Base-by-base conservation (phyloP, 2,113 vertebrate genomes). In the Uropsilus gracilis region DNA sequence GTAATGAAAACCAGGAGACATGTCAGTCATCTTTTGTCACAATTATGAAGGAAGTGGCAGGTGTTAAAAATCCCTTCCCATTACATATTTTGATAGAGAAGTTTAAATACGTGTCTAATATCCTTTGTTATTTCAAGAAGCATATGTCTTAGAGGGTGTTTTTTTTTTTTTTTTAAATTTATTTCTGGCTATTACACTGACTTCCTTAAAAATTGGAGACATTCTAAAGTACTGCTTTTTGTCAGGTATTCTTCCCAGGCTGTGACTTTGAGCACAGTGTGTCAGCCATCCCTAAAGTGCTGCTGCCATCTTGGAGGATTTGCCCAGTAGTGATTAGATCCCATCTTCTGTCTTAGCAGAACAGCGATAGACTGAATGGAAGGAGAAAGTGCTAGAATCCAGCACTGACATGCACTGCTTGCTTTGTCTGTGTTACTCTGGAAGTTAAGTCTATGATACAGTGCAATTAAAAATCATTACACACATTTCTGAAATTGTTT, bases 71-170 rank as follows among this genome's bases (percentile, higher is more conserved):
- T 87, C 73, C 55, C 16, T 77, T 89, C 26, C 39, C 18, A 20
- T 81, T 93, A n/a, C 57, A 3, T 50, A 63, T 90, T 84, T 90
- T 91, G 84, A 46, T 76, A 66, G 72, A 87, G 89, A 89, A 64
- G 14, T 87, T 75, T 91, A 93, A 93, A 75, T 24, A 76, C 59
- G 78, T 93, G n/a, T 55, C 59, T 93, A 34, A 81, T 94, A 26
- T 89, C 32, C 39, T 94, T 64, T 28, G 7, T 30, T 50, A 6
- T 94, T 73, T 94, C 42, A 76, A 71, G 71, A 89, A 91, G 69
- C 39, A 24, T 20, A 10, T 89, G 50, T 94, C 68, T 86, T 86
- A 26, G 46, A 63, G 34, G n/a, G n/a, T n/a, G n/a, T n/a, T n/a
- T n/a, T n/a, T n/a, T n/a, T n/a, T n/a, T 71, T 71, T 59, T 86